A percentile compares a stretch with the other conserved stretches of the same genome.
phyloP scores from a whole-genome alignment of 1,140 invertebrate genomes.

The Zeugodacus cucurbitae region DNA sequence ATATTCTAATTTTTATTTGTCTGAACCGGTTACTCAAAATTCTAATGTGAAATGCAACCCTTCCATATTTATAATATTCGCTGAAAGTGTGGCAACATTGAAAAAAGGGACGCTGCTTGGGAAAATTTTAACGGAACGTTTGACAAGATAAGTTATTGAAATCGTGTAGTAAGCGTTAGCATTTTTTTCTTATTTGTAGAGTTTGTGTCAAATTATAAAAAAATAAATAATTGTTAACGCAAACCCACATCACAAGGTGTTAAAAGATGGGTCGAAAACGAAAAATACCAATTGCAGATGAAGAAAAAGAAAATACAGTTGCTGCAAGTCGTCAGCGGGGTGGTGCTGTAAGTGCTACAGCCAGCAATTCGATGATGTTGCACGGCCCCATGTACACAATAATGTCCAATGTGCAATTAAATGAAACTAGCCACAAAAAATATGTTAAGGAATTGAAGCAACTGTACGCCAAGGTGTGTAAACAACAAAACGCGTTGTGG shows the following conservation, averaged over 20 bases:
- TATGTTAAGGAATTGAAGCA: slow-evolving; percentile 72
- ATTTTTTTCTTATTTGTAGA: background rate
- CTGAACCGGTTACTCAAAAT: background rate
- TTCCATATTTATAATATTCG: background rate
- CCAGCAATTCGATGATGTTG: slow-evolving; percentile 44
- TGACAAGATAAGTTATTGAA: background rate
- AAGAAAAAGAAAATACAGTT: slow-evolving; percentile 46
- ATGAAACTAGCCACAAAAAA: slow-evolving; percentile 72
- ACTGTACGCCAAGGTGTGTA: slow-evolving; percentile 69
- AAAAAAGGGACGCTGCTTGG: background rate
- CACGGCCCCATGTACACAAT: slow-evolving; percentile 63
- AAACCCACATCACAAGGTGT: too few relatives aligned
- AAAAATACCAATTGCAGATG: slow-evolving; percentile 43
- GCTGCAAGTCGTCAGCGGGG: slow-evolving; percentile 31
- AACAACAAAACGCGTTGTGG: background rate
- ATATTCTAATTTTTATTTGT: too few relatives aligned
- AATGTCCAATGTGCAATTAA: slow-evolving; percentile 72
- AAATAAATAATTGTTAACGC: slow-evolving; percentile 3
- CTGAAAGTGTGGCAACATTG: background rate
- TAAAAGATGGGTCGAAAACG: slow-evolving; percentile 45
- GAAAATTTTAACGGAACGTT: slow-evolving; percentile 16
- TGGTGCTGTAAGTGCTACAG: background rate
- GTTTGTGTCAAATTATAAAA: background rate
- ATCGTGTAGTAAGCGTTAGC: background rate
- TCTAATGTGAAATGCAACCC: background rate